phyloP scores from a whole-genome alignment of 2,113 vertebrate species.

The Cervus canadensis region DNA sequence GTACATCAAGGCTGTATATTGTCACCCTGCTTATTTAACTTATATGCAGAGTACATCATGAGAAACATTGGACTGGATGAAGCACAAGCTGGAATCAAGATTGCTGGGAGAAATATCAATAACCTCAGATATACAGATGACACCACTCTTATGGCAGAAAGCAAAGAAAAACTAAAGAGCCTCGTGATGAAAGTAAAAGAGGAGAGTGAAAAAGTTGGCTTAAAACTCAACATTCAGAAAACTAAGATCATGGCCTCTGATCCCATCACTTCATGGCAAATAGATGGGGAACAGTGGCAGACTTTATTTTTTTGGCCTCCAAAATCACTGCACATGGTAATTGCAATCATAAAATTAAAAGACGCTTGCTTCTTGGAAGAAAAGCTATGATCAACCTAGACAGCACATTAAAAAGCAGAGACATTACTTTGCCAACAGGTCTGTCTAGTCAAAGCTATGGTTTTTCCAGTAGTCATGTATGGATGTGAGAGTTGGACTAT shows the following conservation, averaged over 20 bases:
- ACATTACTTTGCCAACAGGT: background rate
- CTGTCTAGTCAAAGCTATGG: background rate
- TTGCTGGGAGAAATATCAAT: background rate
- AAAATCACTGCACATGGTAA: background rate
- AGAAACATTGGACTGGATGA: background rate
- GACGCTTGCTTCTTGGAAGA: background rate
- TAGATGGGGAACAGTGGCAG: background rate
- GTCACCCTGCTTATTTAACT: background rate
- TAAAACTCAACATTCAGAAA: background rate
- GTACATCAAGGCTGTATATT: background rate
- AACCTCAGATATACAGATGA: background rate
- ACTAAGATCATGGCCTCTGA: background rate
- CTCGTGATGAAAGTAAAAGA: background rate
- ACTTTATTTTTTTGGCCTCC: fast-evolving
- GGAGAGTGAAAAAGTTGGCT: background rate
- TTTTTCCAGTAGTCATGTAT: background rate
- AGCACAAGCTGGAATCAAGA: background rate
- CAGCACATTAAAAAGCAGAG: background rate
- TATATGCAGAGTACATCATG: background rate
- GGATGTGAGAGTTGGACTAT: background rate
- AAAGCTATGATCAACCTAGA: background rate
- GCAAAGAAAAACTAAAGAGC: background rate
- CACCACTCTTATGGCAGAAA: background rate
- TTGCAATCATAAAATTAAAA: background rate
- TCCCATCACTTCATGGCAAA: background rate